Percentiles rank a stretch among this genome's conserved stretches.
phyloP scores from a whole-genome alignment of 2,888 invertebrate genomes.

The Gryllus longicercus region DNA sequence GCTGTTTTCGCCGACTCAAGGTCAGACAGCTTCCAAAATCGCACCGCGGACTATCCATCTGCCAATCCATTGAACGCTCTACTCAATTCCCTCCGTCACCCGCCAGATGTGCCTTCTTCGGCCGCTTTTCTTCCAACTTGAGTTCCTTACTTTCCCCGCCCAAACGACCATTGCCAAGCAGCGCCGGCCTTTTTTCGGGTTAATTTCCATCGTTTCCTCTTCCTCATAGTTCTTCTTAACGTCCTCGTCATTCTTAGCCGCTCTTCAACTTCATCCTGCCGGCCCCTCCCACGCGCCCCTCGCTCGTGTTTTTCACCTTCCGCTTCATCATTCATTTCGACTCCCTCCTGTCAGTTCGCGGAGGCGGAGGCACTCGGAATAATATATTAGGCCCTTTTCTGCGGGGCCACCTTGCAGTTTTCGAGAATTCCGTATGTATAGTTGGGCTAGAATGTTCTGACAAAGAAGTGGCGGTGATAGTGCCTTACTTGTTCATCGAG shows the following conservation, averaged over 20 bases:
- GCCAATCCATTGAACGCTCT: too few species aligned
- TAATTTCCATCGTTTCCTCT: conserved; percentile 17
- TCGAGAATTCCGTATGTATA: neutral
- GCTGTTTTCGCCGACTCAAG: too few species aligned
- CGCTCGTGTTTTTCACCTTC: neutral
- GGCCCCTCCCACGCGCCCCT: neutral
- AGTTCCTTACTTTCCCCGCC: neutral
- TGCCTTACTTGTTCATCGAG: too few species aligned
- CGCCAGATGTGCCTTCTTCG: neutral
- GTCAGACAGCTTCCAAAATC: too few species aligned
- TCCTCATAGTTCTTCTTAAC: neutral
- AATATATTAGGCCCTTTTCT: conserved; percentile 8
- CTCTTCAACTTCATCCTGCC: neutral
- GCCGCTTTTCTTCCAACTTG: neutral
- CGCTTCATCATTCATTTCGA: neutral
- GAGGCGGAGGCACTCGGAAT: neutral
- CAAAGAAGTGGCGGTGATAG: too few species aligned
- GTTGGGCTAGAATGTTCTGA: neutral
- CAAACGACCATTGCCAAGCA: neutral
- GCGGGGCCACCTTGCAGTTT: neutral
- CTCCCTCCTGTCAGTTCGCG: neutral
- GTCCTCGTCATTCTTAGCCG: conserved; percentile 6
- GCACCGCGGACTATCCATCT: too few species aligned
- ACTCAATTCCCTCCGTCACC: too few species aligned
- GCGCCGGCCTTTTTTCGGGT: neutral